These are phyloP conservation scores for Channa striata DNA, from an alignment of 2,797 vertebrate species.

Conservation along the genomic window DNA sequence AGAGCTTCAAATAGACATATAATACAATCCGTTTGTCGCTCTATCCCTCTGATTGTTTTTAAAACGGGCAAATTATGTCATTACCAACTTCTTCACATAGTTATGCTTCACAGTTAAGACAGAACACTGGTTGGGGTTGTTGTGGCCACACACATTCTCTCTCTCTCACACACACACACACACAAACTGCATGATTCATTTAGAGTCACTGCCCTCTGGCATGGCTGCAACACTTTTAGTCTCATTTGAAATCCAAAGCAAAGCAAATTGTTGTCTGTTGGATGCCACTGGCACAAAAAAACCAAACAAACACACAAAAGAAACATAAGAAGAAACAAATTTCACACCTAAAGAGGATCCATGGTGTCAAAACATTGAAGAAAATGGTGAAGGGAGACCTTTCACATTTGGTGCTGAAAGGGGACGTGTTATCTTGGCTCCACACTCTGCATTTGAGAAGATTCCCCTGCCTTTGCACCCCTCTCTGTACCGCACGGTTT, in stretches of 20 bases:
- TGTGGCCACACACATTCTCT: constrained; percentile 53
- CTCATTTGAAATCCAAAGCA: constrained; percentile 64
- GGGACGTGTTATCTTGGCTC: constrained; percentile 56
- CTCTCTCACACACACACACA: constrained; percentile 27
- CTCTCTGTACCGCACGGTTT: constrained; percentile 36
- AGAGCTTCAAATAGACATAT: constrained; percentile 51
- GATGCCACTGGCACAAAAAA: constrained; percentile 63
- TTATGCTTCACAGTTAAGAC: constrained; percentile 76
- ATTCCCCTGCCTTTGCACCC: constrained; percentile 52
- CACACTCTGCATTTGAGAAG: constrained; percentile 48
- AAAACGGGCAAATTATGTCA: constrained; percentile 49
- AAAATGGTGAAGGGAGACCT: constrained; percentile 59
- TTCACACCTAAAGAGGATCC: constrained; percentile 64
- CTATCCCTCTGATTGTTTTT: constrained; percentile 53
- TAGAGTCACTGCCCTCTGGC: constrained; percentile 64
- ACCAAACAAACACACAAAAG: constrained; percentile 46
- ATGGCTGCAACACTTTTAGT: constrained; percentile 62
- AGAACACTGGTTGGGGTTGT: constrained; percentile 73
- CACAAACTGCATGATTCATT: constrained; percentile 56
- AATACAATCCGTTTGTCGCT: constrained; percentile 41
- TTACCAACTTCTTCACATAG: constrained; percentile 56
- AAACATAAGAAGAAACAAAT: constrained; percentile 58
- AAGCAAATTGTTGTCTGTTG: constrained; percentile 72
- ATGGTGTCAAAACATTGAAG: constrained; percentile 54
- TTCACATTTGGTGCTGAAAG: constrained; percentile 67